Base-by-base conservation (phyloP, 2,113 vertebrate genomes). In the Oriolus oriolus region DNA sequence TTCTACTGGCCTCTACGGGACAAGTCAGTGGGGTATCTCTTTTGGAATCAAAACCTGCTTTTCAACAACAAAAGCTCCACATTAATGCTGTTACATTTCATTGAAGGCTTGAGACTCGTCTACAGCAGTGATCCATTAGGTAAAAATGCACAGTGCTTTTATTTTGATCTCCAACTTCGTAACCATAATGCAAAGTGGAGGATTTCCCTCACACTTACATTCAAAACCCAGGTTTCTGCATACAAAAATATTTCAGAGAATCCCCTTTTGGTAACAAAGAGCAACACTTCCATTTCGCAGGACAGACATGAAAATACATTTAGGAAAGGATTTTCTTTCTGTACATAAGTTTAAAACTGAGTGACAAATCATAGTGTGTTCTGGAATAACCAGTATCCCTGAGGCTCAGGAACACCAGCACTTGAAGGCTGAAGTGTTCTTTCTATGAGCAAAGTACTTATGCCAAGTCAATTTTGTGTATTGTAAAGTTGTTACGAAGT, bases 241-340 rank as follows among this genome's bases (percentile, higher is more conserved):
- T 4, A 44, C 17, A 35, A 69, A 63, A 50, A 19, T 24, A 31
- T 39, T 70, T 30, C 66, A 66, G 47, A 53, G 8, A 17, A 59
- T n/a, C 13, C 15, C 9, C 11, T 49, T 68, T 31, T 26, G 24
- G 16, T 10, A 52, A 45, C 1, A 4, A 74, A 56, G 39, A 71
- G 10, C 37, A 83, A 35, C 30, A 12, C 4, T 60, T 18, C 44
- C 8, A 13, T 74, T 87, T 66, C 26, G 24, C 17, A 83, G 33
- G 24, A 24, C 11, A 17, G 13, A 57, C 10, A 21, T 0, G 0
- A 65, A 22, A 41, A 77, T 2, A 39, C 1, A 4, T 20, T 52
- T 35, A 66, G 21, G 21, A 73, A 68, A 42, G 2, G 3, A 33
- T 47, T 60, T 76, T 22, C 31, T 79, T 73, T 57, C 30, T 9